Base-by-base conservation (phyloP, 2,113 vertebrate species). In the Corydoras sp. region DNA sequence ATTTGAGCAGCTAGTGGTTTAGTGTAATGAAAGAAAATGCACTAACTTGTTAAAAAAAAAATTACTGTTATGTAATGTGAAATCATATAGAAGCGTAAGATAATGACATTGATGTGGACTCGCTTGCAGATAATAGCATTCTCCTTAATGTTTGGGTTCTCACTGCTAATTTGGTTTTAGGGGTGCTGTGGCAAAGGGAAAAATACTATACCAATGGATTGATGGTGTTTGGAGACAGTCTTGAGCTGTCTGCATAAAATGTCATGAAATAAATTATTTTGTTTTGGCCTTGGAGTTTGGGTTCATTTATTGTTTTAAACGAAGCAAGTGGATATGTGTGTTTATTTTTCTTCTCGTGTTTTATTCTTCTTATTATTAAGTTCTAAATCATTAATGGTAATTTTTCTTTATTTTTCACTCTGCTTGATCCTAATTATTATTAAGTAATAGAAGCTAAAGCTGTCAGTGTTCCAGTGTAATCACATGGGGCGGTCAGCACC, bases 221-320 rank as follows among this genome's bases (percentile, higher is more conserved):
- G 84, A 87, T 83, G 82, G 87, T 88, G 88, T 90, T 43, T 88
- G 85, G 87, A 89, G 86, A 90, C 85, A 86, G 86, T 77, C 70
- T 85, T 84, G 87, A 88, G 84, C 88, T 72, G 77, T 87, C 86
- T 90, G 86, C 86, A 86, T 86, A 85, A 88, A 83, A 85, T 86
- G 86, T 89, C 88, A 89, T 86, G 84, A 89, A 90, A 76, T 89
- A 90, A 90, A 90, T 90, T 89, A 90, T 89, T 90, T 90, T 90
- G 87, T 89, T 90, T 90, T 90, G 88, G 87, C 85, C 80, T 77
- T 77, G 71, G 15, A 72, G 83, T 80, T 86, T 72, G 3, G 24
- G 12, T 77, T 81, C 5, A 71, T 83, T 65, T 1, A 8, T 69
- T 60, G 54, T n/a, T 43, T 43, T 43, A 43, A 43, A 43, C 35